Percentiles rank a stretch among this genome's conserved stretches.
These are phyloP conservation scores for Salmo trutta DNA, from an alignment of 2,797 vertebrate genomes.

Conservation along the genomic window DNA sequence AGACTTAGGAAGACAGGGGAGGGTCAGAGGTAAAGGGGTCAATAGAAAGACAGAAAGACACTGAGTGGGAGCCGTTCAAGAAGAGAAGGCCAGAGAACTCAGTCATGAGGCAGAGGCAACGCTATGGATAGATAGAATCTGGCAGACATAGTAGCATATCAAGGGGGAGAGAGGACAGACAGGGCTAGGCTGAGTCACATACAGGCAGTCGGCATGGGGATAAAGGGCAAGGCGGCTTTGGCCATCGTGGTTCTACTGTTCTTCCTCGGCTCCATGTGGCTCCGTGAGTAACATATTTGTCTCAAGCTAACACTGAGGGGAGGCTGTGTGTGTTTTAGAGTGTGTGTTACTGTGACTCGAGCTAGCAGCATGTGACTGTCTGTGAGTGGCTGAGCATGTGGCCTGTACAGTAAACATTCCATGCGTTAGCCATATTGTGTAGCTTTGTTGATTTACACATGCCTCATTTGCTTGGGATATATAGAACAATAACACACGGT, in stretches of 20 bases:
- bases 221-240: slow-evolving; percentile 71
- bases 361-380: too few relatives aligned
- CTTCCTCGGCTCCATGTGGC: slow-evolving; percentile 75
- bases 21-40: slow-evolving; percentile 46
- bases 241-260: slow-evolving; percentile 74
- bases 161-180: slow-evolving; percentile 31
- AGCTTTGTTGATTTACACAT: background rate
- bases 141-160: background rate
- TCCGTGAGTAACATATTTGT: slow-evolving; percentile 70
- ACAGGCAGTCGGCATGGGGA: slow-evolving; percentile 67
- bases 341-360: too few relatives aligned
- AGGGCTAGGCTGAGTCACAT: slow-evolving; percentile 21
- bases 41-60: slow-evolving; percentile 14
- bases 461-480: background rate
- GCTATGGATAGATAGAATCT: slow-evolving; percentile 40
- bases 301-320: background rate
- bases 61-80: slow-evolving; percentile 52
- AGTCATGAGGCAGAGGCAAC: slow-evolving; percentile 58
- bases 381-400: background rate
- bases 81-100: slow-evolving; percentile 38
- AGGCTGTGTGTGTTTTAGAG: background rate
- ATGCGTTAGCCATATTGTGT: background rate
- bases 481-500: background rate
- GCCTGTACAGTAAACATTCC: background rate
- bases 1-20: slow-evolving; percentile 40